A percentile compares a stretch with the other conserved stretches of the same genome.
Evolutionary conservation across 2,888 invertebrate species (phyloP).

Genomic region (Drosophila hamatofila): DNA sequence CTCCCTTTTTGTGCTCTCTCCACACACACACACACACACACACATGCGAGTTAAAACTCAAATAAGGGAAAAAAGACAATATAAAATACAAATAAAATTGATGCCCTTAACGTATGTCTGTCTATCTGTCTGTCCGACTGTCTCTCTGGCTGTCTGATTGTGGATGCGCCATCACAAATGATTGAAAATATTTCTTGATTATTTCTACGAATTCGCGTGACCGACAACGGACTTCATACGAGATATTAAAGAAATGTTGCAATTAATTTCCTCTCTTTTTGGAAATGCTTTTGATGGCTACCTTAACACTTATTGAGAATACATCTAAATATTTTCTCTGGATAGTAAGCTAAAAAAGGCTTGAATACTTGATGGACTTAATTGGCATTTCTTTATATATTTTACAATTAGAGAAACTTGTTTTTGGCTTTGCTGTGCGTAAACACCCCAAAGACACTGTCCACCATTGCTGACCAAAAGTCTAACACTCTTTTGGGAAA

Average conservation of each 20-base stretch:
- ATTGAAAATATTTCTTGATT: slow-evolving; percentile 81
- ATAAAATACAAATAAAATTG: slow-evolving; percentile 70
- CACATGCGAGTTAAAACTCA: slow-evolving; percentile 26
- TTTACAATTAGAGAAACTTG: not conserved
- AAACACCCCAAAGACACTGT: slow-evolving; percentile 16
- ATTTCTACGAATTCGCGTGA: slow-evolving; percentile 60
- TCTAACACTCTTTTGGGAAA: slow-evolving; percentile 24
- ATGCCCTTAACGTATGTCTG: slow-evolving; percentile 36
- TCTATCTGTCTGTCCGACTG: slow-evolving; percentile 14
- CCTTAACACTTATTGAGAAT: no score
- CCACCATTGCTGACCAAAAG: slow-evolving; percentile 12
- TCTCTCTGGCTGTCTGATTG: not conserved
- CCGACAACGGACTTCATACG: slow-evolving; percentile 58
- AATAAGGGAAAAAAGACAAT: slow-evolving; percentile 35
- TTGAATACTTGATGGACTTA: not conserved
- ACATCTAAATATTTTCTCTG: not conserved
- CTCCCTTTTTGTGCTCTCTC: slow-evolving; percentile 45
- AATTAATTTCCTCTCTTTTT: not conserved
- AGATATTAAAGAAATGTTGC: slow-evolving; percentile 46
- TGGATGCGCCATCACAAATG: slow-evolving; percentile 42
- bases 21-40: no score
- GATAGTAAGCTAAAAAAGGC: not conserved
- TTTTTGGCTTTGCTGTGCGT: not conserved
- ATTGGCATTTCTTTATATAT: accelerated
- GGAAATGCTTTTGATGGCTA: slow-evolving; percentile 32